Base-by-base conservation (phyloP, 2,113 vertebrate genomes). In the Caranx ignobilis region DNA sequence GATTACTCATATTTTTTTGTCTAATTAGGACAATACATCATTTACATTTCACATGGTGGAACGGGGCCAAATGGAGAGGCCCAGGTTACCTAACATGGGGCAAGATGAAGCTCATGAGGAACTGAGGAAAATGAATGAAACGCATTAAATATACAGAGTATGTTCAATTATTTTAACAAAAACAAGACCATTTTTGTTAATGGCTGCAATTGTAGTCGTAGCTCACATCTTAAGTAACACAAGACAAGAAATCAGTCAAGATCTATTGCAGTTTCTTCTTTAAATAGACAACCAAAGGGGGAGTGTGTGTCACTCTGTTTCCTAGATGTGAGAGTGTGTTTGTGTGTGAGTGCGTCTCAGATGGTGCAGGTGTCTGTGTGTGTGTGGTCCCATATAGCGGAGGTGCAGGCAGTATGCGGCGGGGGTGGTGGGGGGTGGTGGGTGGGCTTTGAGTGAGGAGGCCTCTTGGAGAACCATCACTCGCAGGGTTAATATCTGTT, bases 21-120 rank as follows among this genome's bases (percentile, higher is more conserved):
- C 89, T 95, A 94, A 95, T 95, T 94, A 93, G 93, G 92, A 94
- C 94, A 90, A 95, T 95, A 95, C 87, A 95, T 95, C 95, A 95
- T 93, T 92, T 93, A 87, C 83, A 84, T 91, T 85, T 81, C 87
- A 76, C 81, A 85, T 64, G 72, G 73, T 68, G 78, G 80, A 90
- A 34, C 15, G 75, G 73, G 75, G 69, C 84, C 83, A 85, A 85
- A 80, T 18, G 82, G 66, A 85, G 81, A 83, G 84, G 82, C 71
- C 87, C 74, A 52, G 78, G 70, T 85, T 79, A 67, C 81, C 89
- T 74, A 83, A 85, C 85, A 84, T 79, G 91, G 83, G 80, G 82
- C 68, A 78, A 71, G 72, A 37, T 71, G 59, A 62, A 83, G 78
- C 69, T 59, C 54, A 83, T 1, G 59, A 73, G 78, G 55, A 78